Conservation (phyloP, 2,797 vertebrate genomes). For the Luscinia megarhynchos region DNA sequence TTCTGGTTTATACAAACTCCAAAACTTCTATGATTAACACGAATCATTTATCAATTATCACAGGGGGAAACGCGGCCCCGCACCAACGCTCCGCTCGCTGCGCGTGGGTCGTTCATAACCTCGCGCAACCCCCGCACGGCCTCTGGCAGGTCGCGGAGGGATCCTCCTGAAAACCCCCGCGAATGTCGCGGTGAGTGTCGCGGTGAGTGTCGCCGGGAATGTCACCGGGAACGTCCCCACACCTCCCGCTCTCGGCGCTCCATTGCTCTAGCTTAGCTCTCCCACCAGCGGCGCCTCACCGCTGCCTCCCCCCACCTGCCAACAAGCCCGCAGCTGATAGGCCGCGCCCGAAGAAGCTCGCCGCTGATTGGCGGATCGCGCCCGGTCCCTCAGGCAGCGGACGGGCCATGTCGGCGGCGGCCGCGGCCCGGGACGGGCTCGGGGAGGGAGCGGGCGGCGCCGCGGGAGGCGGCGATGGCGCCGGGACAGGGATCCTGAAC, state of each 20-base stretch:
- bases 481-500: constrained; percentile 80
- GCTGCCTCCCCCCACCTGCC: background rate
- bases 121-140: rapidly evolving
- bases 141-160: no score
- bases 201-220: background rate
- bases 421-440: constrained; percentile 66
- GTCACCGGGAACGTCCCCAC: background rate
- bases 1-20: no score
- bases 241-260: background rate
- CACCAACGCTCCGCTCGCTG: background rate
- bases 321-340: constrained; percentile 78
- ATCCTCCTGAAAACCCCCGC: no score
- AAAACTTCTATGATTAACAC: no score
- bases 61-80: background rate
- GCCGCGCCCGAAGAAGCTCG: constrained; percentile 14
- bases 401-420: constrained; percentile 74
- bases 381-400: background rate
- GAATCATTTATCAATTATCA: no score
- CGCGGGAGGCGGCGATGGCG: constrained; percentile 43
- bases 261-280: constrained; percentile 2
- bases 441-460: constrained; percentile 35
- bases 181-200: no score
- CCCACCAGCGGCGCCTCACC: background rate
- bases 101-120: no score
- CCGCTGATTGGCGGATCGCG: constrained; percentile 46